Percentiles rank a stretch among this genome's conserved stretches.
These are phyloP conservation scores for Dyspetes luteomarginatus DNA, from an alignment of 2,888 invertebrate genomes.

Conservation along the genomic window DNA sequence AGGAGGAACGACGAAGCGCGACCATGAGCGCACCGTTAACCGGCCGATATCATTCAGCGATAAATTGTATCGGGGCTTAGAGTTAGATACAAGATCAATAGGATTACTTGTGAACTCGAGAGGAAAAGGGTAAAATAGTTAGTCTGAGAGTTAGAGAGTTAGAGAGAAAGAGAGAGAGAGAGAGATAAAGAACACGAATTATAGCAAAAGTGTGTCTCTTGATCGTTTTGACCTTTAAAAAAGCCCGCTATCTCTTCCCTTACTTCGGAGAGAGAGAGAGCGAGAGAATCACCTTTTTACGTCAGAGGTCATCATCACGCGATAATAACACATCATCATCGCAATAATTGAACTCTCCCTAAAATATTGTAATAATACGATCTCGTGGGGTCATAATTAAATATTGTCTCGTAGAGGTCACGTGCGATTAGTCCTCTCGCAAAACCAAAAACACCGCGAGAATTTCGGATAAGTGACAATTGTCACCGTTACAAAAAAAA, in stretches of 20 bases:
- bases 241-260: background rate
- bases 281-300: constrained; percentile 12
- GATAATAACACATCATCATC: constrained; percentile 34
- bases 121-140: constrained; percentile 14
- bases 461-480: constrained; percentile 34
- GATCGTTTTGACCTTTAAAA: background rate
- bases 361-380: constrained; percentile 23
- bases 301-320: constrained; percentile 53
- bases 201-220: constrained; percentile 28
- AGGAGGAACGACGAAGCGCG: constrained; percentile 39
- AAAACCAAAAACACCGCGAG: constrained; percentile 29
- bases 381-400: constrained; percentile 49
- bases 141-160: too few relatives aligned
- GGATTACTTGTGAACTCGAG: constrained; percentile 56
- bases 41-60: constrained; percentile 65
- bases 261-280: background rate
- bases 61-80: constrained; percentile 64
- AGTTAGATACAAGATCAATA: constrained; percentile 64
- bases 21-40: constrained; percentile 64
- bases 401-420: constrained; percentile 47
- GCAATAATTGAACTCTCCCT: constrained; percentile 11
- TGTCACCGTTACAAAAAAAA: background rate
- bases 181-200: constrained; percentile 3
- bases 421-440: constrained; percentile 3
- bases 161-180: background rate